Evolutionary conservation across 2,888 invertebrate genomes (phyloP).

Genomic region (Chironomus riparius): DNA sequence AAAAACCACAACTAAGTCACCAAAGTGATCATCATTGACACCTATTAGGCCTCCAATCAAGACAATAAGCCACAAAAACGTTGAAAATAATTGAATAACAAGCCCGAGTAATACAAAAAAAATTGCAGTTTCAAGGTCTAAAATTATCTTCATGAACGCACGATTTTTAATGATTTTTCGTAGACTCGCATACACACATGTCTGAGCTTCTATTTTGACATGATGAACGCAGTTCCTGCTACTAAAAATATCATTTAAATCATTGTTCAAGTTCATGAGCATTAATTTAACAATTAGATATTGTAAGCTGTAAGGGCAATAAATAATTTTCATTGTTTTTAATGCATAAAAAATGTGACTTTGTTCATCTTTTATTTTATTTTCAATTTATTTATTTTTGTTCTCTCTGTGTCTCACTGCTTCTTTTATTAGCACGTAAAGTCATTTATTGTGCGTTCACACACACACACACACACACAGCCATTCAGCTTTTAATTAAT

Average conservation of each 20-base stretch:
- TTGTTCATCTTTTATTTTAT: not conserved
- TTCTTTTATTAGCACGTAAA: no score
- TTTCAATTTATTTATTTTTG: not conserved
- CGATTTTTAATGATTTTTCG: not conserved
- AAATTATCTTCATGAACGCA: conserved; percentile 4
- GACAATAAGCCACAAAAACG: not conserved
- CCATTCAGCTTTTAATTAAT: conserved; percentile 11
- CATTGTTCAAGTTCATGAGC: conserved; percentile 26
- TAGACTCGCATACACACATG: not conserved
- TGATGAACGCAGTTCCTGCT: not conserved
- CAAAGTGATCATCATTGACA: not conserved
- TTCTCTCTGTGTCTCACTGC: no score
- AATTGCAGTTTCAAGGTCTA: conserved; percentile 27
- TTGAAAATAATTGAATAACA: not conserved
- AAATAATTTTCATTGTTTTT: not conserved
- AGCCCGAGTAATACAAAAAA: not conserved
- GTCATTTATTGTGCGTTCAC: not conserved
- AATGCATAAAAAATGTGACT: conserved; percentile 8
- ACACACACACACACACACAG: not conserved
- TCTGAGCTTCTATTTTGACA: not conserved
- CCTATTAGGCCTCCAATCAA: no score
- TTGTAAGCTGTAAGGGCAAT: not conserved
- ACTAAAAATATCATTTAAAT: not conserved
- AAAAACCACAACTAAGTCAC: no score
- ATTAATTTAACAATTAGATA: conserved; percentile 13